Percentiles rank a stretch among this genome's conserved stretches.
Evolutionary conservation across 2,797 vertebrate species (phyloP).

Genomic region (Sebastes baramenuke): DNA sequence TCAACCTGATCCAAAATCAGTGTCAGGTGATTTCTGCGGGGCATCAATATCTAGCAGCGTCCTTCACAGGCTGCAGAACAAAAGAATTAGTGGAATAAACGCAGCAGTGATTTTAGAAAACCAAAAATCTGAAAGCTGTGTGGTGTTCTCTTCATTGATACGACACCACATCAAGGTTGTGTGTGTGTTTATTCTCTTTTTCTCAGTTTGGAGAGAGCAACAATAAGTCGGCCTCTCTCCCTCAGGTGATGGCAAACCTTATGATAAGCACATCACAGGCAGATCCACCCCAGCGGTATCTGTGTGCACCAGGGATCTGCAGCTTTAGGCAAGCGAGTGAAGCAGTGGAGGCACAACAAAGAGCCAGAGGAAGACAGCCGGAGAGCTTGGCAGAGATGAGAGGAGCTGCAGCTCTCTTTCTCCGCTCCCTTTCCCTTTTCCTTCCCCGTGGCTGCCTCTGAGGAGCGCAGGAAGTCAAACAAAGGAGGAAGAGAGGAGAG

Average conservation of each 20-base stretch:
- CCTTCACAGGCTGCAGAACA: constrained; percentile 35
- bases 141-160: constrained; percentile 9
- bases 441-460: constrained; percentile 43
- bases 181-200: constrained; percentile 38
- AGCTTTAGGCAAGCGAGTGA: constrained; percentile 54
- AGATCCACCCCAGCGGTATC: constrained; percentile 70
- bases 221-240: constrained; percentile 47
- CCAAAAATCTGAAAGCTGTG: constrained; percentile 17
- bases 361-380: constrained; percentile 71
- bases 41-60: constrained; percentile 40
- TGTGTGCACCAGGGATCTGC: constrained; percentile 67
- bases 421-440: constrained; percentile 35
- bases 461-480: constrained; percentile 59
- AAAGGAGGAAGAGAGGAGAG: constrained; percentile 54
- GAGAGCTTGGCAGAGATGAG: constrained; percentile 67
- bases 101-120: constrained; percentile 12
- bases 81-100: constrained; percentile 42
- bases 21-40: constrained; percentile 65
- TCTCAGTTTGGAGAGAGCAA: constrained; percentile 39
- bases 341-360: constrained; percentile 71
- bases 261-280: constrained; percentile 73
- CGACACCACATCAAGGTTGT: constrained; percentile 30
- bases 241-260: constrained; percentile 73
- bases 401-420: constrained; percentile 48
- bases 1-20: constrained; percentile 64